A percentile compares a stretch with the other conserved stretches of the same genome.
Conservation (phyloP, 1,140 invertebrate species). For the Heterodera schachtii region DNA sequence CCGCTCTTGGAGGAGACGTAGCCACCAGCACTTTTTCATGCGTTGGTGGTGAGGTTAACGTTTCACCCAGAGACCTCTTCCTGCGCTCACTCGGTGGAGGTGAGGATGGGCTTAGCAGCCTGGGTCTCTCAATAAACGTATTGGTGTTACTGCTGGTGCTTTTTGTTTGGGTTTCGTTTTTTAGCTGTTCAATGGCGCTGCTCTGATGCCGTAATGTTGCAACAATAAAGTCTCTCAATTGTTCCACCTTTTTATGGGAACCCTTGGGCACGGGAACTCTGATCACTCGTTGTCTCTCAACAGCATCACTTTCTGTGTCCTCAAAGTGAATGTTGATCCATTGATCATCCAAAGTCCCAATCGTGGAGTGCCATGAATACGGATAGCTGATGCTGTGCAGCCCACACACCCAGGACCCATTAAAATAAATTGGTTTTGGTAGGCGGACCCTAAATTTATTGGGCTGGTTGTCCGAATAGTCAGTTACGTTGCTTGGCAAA, state of each 20-base stretch:
- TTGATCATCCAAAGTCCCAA: slow-evolving; percentile 6
- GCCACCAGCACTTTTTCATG: too few species aligned
- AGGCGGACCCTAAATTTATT: slow-evolving; percentile 27
- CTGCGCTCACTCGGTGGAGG: too few species aligned
- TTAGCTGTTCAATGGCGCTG: too few species aligned
- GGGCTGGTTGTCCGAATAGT: slow-evolving; percentile 8
- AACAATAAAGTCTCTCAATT: neutral
- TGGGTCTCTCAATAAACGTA: too few species aligned
- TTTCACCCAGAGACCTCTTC: too few species aligned
- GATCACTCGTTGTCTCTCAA: neutral
- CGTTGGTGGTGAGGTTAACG: too few species aligned
- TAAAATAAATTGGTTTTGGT: slow-evolving; percentile 11
- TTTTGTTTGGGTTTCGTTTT: too few species aligned
- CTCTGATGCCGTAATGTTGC: too few species aligned
- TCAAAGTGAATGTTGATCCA: neutral
- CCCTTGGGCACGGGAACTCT: neutral
- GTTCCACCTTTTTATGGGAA: neutral
- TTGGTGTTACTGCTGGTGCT: too few species aligned
- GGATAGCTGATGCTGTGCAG: slow-evolving; percentile 23
- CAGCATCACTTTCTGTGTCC: too few species aligned
- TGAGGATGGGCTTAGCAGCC: too few species aligned
- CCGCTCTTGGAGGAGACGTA: too few species aligned
- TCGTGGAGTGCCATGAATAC: neutral
- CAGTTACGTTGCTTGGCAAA: slow-evolving; percentile 18
- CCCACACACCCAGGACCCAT: slow-evolving; percentile 19